These are phyloP conservation scores for Onychorhynchus coronatus DNA, from an alignment of 2,113 vertebrate genomes.

Conservation along the genomic window DNA sequence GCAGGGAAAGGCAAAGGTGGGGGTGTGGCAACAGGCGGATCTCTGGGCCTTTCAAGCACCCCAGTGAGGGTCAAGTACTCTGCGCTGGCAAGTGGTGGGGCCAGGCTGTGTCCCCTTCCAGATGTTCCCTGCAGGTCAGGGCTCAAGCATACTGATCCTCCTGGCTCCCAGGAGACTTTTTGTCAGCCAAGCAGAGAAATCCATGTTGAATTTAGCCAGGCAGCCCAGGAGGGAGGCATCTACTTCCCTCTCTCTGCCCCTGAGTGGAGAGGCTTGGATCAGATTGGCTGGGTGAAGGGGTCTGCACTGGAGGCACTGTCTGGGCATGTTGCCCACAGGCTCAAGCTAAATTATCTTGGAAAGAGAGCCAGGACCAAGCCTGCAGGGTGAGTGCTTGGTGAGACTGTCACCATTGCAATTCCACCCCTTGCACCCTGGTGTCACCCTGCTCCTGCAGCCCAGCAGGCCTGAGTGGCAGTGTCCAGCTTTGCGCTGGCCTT, in stretches of 20 bases:
- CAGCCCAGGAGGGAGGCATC: not conserved
- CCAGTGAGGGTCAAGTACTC: not conserved
- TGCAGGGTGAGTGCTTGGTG: not conserved
- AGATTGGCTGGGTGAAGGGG: not conserved
- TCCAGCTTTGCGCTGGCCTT: fast-evolving
- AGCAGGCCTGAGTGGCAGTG: fast-evolving
- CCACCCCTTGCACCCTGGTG: not conserved
- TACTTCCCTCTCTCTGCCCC: fast-evolving
- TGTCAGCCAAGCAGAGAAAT: not conserved
- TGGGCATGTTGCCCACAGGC: not conserved
- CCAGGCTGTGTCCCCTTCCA: not conserved
- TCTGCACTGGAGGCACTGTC: not conserved
- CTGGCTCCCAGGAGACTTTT: not conserved
- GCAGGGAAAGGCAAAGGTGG: not conserved
- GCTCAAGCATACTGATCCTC: not conserved
- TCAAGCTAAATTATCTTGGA: not conserved
- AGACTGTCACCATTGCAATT: not conserved
- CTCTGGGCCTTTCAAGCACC: not conserved
- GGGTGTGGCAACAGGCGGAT: not conserved
- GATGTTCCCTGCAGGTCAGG: not conserved
- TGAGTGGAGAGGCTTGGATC: not conserved
- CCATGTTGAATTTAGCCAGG: not conserved
- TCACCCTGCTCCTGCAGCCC: not conserved
- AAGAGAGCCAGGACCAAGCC: not conserved
- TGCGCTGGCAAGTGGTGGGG: not conserved